phyloP scores from a whole-genome alignment of 2,113 vertebrate genomes.

The Macrotus californicus region DNA sequence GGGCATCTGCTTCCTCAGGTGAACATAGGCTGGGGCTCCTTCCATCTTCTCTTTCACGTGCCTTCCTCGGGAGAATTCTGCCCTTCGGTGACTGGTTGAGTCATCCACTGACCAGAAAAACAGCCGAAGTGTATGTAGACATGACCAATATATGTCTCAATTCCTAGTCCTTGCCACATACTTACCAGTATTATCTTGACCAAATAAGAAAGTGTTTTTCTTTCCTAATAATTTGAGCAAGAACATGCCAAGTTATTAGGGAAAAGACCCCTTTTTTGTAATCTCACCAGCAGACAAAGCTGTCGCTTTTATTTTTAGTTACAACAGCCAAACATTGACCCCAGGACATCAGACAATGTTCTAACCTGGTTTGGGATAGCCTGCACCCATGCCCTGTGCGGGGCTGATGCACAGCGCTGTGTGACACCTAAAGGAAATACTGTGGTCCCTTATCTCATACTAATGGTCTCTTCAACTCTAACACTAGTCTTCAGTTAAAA shows the following conservation, averaged over 20 bases:
- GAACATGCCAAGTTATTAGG: not conserved
- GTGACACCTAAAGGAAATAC: not conserved
- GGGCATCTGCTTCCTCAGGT: not conserved
- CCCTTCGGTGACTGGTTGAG: not conserved
- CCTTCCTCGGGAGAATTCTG: not conserved
- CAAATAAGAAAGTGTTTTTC: not conserved
- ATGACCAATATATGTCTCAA: not conserved
- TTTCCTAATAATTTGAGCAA: not conserved
- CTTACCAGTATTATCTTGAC: not conserved
- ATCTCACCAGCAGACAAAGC: not conserved
- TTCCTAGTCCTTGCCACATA: not conserved
- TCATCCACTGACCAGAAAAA: not conserved
- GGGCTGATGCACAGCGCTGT: fast-evolving
- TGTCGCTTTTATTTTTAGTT: not conserved
- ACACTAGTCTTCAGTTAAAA: not conserved
- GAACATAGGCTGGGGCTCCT: not conserved
- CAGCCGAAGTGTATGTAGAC: not conserved
- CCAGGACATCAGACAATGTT: not conserved
- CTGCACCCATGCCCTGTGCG: not conserved
- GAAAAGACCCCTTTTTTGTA: not conserved
- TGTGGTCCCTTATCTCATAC: not conserved
- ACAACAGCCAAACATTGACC: not conserved
- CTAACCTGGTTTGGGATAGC: not conserved
- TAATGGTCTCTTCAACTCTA: not conserved
- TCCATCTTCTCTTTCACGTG: not conserved